Conservation (phyloP, 2,113 vertebrate genomes). For the Strigops habroptila region DNA sequence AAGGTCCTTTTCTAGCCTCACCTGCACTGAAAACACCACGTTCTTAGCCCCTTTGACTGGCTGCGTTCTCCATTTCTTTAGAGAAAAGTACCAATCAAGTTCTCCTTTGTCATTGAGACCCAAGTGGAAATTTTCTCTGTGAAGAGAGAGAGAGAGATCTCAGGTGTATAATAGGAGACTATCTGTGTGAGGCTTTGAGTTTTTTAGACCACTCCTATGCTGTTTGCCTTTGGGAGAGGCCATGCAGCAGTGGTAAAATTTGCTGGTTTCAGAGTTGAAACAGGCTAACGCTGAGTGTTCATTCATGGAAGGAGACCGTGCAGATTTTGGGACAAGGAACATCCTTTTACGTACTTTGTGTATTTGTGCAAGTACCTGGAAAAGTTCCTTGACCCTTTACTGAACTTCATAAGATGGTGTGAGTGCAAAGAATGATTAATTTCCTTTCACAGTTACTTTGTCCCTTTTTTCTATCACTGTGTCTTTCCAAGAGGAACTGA, state of each 20-base stretch:
- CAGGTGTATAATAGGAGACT: not conserved
- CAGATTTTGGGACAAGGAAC: not conserved
- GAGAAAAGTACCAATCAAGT: not conserved
- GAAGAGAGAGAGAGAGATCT: not conserved
- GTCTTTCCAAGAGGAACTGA: not conserved
- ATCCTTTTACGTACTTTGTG: not conserved
- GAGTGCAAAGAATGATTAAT: not conserved
- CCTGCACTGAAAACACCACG: not conserved
- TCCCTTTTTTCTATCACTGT: not conserved
- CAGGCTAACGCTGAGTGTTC: not conserved
- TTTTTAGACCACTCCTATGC: not conserved
- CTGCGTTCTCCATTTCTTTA: not conserved
- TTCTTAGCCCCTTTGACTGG: not conserved
- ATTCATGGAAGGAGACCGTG: not conserved
- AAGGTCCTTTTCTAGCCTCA: not conserved
- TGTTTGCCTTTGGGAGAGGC: not conserved
- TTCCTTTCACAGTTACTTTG: not conserved
- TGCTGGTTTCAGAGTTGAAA: not conserved
- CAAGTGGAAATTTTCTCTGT: not conserved
- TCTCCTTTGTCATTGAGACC: not conserved
- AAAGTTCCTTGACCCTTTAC: not conserved
- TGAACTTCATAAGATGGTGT: not conserved
- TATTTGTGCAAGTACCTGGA: not conserved
- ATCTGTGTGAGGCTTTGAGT: fast-evolving
- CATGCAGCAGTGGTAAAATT: not conserved